Conservation (phyloP, 2,113 vertebrate species). For the Paedocypris sp. region DNA sequence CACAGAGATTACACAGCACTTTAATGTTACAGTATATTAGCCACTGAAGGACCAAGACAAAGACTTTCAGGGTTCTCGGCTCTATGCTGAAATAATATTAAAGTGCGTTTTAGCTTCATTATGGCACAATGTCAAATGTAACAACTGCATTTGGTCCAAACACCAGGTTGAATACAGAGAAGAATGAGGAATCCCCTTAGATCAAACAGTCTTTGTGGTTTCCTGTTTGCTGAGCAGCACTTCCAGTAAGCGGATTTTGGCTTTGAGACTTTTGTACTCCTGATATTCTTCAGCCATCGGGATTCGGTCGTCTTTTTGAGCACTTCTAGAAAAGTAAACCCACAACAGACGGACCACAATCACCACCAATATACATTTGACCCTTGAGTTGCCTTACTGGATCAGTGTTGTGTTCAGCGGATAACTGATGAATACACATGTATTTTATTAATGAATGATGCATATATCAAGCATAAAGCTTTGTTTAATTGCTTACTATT, state of each 20-base stretch:
- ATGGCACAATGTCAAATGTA: constrained; percentile 34
- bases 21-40: constrained; percentile 9
- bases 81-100: not conserved
- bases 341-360: not conserved
- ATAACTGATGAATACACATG: constrained; percentile 25
- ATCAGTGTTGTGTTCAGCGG: constrained; percentile 35
- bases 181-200: constrained; percentile 1
- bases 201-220: constrained; percentile 38
- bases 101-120: constrained; percentile 44
- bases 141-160: constrained; percentile 38
- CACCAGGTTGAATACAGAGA: constrained; percentile 23
- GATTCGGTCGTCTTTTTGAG: constrained; percentile 83
- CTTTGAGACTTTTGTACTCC: constrained; percentile 91
- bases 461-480: constrained; percentile 25
- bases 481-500: not conserved
- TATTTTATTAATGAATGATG: constrained; percentile 32
- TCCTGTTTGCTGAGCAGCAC: constrained; percentile 93
- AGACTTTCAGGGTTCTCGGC: not conserved
- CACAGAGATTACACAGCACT: constrained; percentile 15
- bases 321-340: constrained; percentile 55
- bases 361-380: constrained; percentile 17
- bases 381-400: constrained; percentile 39
- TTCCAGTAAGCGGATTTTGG: constrained; percentile 83
- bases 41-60: constrained; percentile 8
- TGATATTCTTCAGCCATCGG: constrained; percentile 85